These are phyloP conservation scores for Nematostella vectensis DNA, from an alignment of 92 coral and sea anemone species.

Conservation along the genomic window DNA sequence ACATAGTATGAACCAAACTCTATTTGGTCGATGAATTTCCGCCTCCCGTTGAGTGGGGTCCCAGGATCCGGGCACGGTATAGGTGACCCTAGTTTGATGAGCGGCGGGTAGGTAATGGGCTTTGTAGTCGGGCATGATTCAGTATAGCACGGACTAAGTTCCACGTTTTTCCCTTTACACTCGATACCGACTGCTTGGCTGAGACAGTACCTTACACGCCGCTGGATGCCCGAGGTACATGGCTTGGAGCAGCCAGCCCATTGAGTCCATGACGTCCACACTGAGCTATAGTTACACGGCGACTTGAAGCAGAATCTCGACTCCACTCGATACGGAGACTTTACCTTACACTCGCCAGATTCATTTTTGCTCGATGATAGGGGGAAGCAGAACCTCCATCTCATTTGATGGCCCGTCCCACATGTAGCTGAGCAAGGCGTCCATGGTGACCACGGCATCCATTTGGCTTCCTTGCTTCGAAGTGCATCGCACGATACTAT, in stretches of 20 bases:
- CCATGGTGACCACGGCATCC: constrained; percentile 71
- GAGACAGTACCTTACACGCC: constrained; percentile 64
- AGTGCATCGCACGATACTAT: constrained; percentile 15
- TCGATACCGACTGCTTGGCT: constrained; percentile 48
- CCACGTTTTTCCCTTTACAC: constrained; percentile 63
- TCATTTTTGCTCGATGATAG: constrained; percentile 15
- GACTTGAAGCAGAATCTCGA: constrained; percentile 32
- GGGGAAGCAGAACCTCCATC: constrained; percentile 63
- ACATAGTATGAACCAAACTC: constrained; percentile 58
- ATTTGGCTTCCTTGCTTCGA: constrained; percentile 17
- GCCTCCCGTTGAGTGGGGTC: constrained; percentile 58
- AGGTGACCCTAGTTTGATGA: constrained; percentile 41
- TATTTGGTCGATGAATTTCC: constrained; percentile 56
- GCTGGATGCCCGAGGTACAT: constrained; percentile 57
- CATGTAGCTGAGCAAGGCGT: constrained; percentile 67
- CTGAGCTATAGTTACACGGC: constrained; percentile 58
- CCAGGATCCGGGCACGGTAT: constrained; percentile 74
- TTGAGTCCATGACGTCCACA: constrained; percentile 83
- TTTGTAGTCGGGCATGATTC: constrained; percentile 31
- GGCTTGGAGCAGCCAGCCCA: constrained; percentile 78
- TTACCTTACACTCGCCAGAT: constrained; percentile 36
- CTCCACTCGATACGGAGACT: constrained; percentile 52
- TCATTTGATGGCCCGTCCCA: constrained; percentile 67
- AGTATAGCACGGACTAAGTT: constrained; percentile 38
- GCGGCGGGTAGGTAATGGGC: constrained; percentile 43